A percentile compares a stretch with the other conserved stretches of the same genome.
These are phyloP conservation scores for Larimichthys polyactis DNA, from an alignment of 2,113 vertebrate genomes.

Conservation along the genomic window DNA sequence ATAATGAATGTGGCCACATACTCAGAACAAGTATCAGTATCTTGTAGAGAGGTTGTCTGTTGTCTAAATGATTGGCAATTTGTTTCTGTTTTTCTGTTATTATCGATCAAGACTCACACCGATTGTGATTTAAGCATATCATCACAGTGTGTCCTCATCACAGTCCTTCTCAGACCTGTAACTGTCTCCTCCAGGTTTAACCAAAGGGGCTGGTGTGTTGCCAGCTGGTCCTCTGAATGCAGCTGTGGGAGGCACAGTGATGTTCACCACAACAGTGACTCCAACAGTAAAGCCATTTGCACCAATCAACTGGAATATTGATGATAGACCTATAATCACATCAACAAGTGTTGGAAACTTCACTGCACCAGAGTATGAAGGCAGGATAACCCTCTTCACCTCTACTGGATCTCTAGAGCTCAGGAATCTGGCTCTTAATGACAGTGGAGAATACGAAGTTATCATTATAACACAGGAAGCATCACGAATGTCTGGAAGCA, in stretches of 20 bases:
- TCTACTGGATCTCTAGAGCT: conserved; percentile 67
- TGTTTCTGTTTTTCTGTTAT: too few relatives aligned
- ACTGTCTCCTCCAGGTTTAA: conserved; percentile 50
- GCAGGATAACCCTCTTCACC: conserved; percentile 16
- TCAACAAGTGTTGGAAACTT: accelerated
- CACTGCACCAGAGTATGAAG: background rate
- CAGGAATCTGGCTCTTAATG: conserved; percentile 31
- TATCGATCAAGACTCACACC: too few relatives aligned
- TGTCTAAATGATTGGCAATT: too few relatives aligned
- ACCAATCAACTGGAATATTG: background rate
- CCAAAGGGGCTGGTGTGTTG: conserved; percentile 45
- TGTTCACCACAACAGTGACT: conserved; percentile 36
- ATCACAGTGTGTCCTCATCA: background rate
- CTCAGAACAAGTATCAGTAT: too few relatives aligned
- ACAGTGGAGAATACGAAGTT: conserved; percentile 57
- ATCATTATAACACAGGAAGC: accelerated
- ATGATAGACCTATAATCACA: background rate
- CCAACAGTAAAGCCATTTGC: background rate
- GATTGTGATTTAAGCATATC: background rate
- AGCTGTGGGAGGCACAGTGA: conserved; percentile 32
- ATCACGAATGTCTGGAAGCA: background rate
- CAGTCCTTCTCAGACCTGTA: background rate
- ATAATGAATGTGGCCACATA: background rate
- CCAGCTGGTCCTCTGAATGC: conserved; percentile 35
- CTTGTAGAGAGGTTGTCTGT: too few relatives aligned